Base-by-base conservation (phyloP, 2,797 vertebrate species). In the Gobionotothen gibberifrons region DNA sequence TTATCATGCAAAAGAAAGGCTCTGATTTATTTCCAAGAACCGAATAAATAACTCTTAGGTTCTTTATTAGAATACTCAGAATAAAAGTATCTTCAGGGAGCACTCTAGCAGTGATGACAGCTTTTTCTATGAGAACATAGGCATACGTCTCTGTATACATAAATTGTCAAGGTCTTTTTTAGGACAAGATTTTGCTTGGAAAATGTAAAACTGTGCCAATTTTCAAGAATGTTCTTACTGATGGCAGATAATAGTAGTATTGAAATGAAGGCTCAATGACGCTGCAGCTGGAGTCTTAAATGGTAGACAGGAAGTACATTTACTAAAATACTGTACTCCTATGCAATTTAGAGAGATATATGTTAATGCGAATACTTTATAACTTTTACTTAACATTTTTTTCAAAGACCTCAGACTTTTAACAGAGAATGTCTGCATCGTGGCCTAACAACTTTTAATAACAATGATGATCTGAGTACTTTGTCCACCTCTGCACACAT, bases 61-160 rank as follows among this genome's bases (percentile, higher is more conserved):
- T 42, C n/a, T 69, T 59, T 73, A 62, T 73, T 15, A 63, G 3
- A 68, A 74, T 39, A 46, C n/a, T 69, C n/a, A 0, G 40, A 59
- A 69, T 69, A 62, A 65, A 75, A 78, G 26, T n/a, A 17, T 56
- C 32, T 44, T 22, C 6, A 49, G 17, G 48, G 43, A 29, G 17
- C 56, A n/a, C 56, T 52, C 51, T 11, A 63, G 15, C 52, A 46
- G 12, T 22, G 40, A 55, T 49, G 44, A 26, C 2, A 51, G 16
- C 19, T 68, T 65, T 70, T 56, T 17, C 13, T 42, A 21, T 14
- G 57, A 42, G 5, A 53, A 29, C 0, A 0, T 17, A n/a, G 26
- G 13, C 39, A 22, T 47, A 36, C 19, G 3, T 29, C 1, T 6
- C 3, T 12, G 4, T 51, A 16, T 1, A 6, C 8, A 21, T 46